Base-by-base conservation (phyloP, 2,113 vertebrate genomes). In the Amphiprion percula region DNA sequence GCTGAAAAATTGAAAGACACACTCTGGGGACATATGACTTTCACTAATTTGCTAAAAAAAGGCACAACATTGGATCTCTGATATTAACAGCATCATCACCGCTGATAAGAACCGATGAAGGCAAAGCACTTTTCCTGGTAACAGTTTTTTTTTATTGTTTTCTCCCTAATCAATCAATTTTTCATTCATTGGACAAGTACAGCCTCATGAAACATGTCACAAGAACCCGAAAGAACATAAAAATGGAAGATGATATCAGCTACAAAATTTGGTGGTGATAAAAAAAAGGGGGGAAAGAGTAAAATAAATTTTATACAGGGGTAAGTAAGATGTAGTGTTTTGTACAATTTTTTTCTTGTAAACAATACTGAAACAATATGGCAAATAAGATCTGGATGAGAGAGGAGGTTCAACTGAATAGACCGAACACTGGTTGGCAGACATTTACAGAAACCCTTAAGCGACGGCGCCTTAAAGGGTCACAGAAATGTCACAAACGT, bases 161-260 rank as follows among this genome's bases (percentile, higher is more conserved):
- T 91, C 65, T 91, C 88, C 89, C 88, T 92, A 92, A 92, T 91
- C 86, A 91, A 63, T 93, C 88, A 92, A 58, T 91, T 94, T 94
- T 92, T 87, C 93, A 90, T 82, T 94, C 77, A 91, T 86, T 89
- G 88, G 93, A 94, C 94, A 94, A 78, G 74, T 87, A 90, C 79
- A 92, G 87, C 83, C 85, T 90, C 82, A 84, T 83, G 68, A 93
- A 81, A 81, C 61, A 33, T 21, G 70, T 89, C 91, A 93, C 93
- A 90, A 87, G 77, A 86, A 85, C 74, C 86, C 83, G 78, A 69
- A 90, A 91, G 77, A 92, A 94, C 85, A 93, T 85, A 87, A 90
- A 82, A 91, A 86, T 64, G 66, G 80, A 87, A 83, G 85, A 90
- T 56, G 85, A 90, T 56, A 82, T 90, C 53, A 79, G 87, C 89